Evolutionary conservation across 2,113 vertebrate genomes (phyloP).

Genomic region (Ptilorrhoa leucosticta): DNA sequence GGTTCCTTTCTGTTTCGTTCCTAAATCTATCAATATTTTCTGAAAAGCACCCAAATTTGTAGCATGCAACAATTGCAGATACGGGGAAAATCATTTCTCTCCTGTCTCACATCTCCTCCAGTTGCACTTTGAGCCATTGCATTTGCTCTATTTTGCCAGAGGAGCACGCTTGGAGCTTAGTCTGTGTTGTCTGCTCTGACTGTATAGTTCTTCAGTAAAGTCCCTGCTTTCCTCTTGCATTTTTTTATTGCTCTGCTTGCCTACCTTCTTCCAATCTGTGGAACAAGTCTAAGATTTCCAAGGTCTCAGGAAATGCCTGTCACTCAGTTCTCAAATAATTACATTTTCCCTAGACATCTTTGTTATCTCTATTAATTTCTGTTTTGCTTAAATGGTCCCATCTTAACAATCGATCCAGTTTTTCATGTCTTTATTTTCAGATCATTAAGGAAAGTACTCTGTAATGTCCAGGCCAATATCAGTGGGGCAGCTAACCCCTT

Average conservation of each 20-base stretch:
- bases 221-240: not conserved
- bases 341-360: not conserved
- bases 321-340: not conserved
- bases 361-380: not conserved
- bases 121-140: not conserved
- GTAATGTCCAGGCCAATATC: not conserved
- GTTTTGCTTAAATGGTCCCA: not conserved
- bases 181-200: not conserved
- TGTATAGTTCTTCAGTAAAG: not conserved
- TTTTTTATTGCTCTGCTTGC: not conserved
- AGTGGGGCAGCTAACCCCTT: not conserved
- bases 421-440: not conserved
- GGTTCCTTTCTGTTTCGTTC: not conserved
- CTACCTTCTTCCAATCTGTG: not conserved
- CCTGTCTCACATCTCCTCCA: not conserved
- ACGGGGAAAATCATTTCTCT: not conserved
- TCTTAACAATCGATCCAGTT: not conserved
- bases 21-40: not conserved
- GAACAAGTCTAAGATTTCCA: not conserved
- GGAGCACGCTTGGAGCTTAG: not conserved
- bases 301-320: not conserved
- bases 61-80: not conserved
- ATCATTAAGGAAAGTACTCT: not conserved
- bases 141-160: not conserved
- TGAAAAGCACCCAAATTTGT: not conserved